Evolutionary conservation across 2,888 invertebrate genomes (phyloP), one percentile per base, ranked within the genome.

Genomic region (Automeris io): DNA sequence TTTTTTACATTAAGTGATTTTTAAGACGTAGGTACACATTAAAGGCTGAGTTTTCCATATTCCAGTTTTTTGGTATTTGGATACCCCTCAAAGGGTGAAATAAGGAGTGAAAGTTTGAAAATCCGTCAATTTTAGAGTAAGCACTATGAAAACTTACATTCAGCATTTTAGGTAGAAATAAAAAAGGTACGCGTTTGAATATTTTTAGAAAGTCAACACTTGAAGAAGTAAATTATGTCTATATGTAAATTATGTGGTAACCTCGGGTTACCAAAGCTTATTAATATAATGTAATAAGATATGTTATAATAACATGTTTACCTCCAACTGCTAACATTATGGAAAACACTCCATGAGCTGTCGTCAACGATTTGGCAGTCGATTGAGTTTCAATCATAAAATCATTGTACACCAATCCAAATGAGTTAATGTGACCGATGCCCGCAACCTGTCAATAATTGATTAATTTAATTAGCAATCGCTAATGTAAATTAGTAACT

Each of bases 341-440:
- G 13, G 74, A 64, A 49, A 85, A 85, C 0, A 81, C 74, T 29
- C 86, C 86, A 43, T 83, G 76, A 2, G 85, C 78, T 18, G 75
- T 74, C 0, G 85, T 85, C 40, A 86, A 54, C 0, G 81, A 83
- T 45, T 79, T 79, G 0, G 78, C 73, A 7, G 82, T 66, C 1
- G 86, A 82, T 37, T 73, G 48, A 2, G 85, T 81, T 16, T 78
- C 70, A 33, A 50, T 58, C 5, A 85, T 80, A 40, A 85, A 86
- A 47, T 85, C 83, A 46, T 77, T 74, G 50, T 82, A 86, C 32
- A 86, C 80, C 13, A 91, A 70, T 0, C 90, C 90, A 51, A 91
- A 91, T 0, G 89, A 90, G 35, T 89, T 83, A n/a, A 88, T 69
- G 33, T 91, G 91, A 1, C 90, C 89, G 8, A 90, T 81, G 2